Conservation (phyloP, 1,140 invertebrate species). For the Trachelipus rathkii region DNA sequence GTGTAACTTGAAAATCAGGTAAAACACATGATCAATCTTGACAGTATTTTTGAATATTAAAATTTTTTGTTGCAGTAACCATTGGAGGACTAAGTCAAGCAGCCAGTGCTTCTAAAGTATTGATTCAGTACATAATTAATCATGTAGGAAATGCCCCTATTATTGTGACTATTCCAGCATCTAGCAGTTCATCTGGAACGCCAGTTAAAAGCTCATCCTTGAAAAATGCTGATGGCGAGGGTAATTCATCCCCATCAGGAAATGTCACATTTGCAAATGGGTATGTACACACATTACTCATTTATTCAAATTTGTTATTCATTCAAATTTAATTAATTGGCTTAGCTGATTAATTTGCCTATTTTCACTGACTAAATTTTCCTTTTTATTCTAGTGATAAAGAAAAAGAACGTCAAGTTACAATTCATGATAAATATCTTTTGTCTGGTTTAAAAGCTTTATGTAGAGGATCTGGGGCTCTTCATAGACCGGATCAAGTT, state of each 20-base stretch:
- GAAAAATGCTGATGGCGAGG: constrained; percentile 23
- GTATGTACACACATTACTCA: constrained; percentile 50
- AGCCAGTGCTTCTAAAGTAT: constrained; percentile 37
- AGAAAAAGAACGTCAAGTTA: constrained; percentile 47
- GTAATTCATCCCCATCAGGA: constrained; percentile 22
- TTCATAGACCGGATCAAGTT: constrained; percentile 59
- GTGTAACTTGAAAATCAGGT: not conserved
- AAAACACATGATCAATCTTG: too few species aligned
- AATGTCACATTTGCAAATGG: constrained; percentile 3
- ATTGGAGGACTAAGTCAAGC: constrained; percentile 41
- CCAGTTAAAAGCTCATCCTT: constrained; percentile 55
- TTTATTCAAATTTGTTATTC: too few species aligned
- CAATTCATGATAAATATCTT: constrained; percentile 56
- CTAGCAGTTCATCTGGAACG: constrained; percentile 53
- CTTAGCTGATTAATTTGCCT: too few species aligned
- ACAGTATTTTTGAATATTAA: too few species aligned
- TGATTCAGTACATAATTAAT: constrained; percentile 36
- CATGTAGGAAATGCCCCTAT: constrained; percentile 37
- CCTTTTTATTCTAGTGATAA: constrained; percentile 52
- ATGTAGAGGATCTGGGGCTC: constrained; percentile 58
- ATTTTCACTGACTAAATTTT: constrained; percentile 47
- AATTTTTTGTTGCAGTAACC: constrained; percentile 34
- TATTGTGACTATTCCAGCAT: constrained; percentile 32
- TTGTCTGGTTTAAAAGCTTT: constrained; percentile 59
- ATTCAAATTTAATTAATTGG: too few species aligned